phyloP scores from a whole-genome alignment of 2,888 invertebrate genomes.

The Dolomedes plantarius region DNA sequence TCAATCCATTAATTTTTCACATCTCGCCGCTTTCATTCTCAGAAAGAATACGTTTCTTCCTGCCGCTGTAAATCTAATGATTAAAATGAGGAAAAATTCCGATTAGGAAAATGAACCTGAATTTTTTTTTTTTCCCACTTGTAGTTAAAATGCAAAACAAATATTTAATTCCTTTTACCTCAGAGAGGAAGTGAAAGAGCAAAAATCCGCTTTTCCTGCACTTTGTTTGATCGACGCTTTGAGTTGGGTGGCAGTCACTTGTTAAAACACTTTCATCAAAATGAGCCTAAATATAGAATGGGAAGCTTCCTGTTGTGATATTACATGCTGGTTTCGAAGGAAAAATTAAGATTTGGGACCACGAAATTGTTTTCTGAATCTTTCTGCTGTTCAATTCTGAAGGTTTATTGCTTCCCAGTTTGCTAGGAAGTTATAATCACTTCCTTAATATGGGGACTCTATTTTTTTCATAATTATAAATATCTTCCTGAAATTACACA shows the following conservation, averaged over 20 bases:
- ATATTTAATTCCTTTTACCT: background rate
- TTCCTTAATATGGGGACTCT: background rate
- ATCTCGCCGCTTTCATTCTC: no score
- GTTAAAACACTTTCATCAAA: background rate
- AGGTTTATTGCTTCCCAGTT: background rate
- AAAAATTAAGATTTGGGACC: background rate
- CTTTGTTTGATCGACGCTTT: background rate
- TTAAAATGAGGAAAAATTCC: background rate
- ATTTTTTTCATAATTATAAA: background rate
- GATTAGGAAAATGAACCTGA: background rate
- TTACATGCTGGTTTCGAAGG: background rate
- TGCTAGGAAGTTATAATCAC: background rate
- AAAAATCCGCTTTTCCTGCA: background rate
- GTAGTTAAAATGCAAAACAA: conserved; percentile 1
- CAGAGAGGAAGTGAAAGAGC: background rate
- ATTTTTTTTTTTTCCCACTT: background rate
- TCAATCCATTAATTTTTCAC: no score
- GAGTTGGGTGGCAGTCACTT: background rate
- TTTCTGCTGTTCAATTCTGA: background rate
- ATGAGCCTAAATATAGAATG: background rate
- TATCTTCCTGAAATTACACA: no score
- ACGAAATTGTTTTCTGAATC: background rate
- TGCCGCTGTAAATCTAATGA: background rate
- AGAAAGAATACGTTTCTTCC: no score
- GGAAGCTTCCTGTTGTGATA: background rate